Conservation (phyloP, 2,888 invertebrate genomes). For the Macrosoma leucophasiata region DNA sequence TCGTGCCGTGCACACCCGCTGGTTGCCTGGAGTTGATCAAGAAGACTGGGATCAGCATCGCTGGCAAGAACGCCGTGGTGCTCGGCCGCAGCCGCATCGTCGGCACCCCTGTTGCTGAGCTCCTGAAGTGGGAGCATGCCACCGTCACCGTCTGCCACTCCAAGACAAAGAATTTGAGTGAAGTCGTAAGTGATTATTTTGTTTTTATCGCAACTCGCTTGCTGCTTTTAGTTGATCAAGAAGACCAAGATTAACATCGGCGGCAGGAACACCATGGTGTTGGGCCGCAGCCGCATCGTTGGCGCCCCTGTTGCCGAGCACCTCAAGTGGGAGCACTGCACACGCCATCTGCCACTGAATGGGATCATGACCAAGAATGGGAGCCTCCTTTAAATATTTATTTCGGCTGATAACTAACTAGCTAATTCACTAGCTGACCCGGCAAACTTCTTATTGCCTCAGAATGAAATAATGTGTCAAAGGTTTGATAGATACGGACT, state of each 20-base stretch:
- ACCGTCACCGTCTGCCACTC: constrained; percentile 99
- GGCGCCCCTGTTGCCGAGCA: constrained; percentile 96
- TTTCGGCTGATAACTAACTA: no score
- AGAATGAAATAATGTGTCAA: no score
- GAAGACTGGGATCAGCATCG: constrained; percentile 83
- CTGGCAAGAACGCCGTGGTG: constrained; percentile 93
- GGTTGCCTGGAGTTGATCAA: constrained; percentile 96
- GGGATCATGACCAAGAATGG: constrained; percentile 92
- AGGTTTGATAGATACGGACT: no score
- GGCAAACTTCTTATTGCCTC: no score
- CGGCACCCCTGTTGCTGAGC: constrained; percentile 94
- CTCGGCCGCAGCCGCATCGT: constrained; percentile 98
- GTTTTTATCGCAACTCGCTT: constrained; percentile 81
- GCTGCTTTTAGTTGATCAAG: constrained; percentile 94
- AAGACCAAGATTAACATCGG: constrained; percentile 84
- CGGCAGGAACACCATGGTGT: constrained; percentile 92
- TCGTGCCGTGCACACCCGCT: constrained; percentile 97
- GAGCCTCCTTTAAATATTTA: no score
- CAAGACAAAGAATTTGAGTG: constrained; percentile 87
- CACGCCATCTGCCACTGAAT: constrained; percentile 99
- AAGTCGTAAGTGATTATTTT: constrained; percentile 74
- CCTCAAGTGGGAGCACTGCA: constrained; percentile 97
- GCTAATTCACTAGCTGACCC: no score
- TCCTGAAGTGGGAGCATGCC: constrained; percentile 97
- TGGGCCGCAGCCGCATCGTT: constrained; percentile 98